Evolutionary conservation across 2,797 vertebrate genomes (phyloP), one percentile per base, ranked within the genome.

Genomic region (Sebastes ruberrimus): DNA sequence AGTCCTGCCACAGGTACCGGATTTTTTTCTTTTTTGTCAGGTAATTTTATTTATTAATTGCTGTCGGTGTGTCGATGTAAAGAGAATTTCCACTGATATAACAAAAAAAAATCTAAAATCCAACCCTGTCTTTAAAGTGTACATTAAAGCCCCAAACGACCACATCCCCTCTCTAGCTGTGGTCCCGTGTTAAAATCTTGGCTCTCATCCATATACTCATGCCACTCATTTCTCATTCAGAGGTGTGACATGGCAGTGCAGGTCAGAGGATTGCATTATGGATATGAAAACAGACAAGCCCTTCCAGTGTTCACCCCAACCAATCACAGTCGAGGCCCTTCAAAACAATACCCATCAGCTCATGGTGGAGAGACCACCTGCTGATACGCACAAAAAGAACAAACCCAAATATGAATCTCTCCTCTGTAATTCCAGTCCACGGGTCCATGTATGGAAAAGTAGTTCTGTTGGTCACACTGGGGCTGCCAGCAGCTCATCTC

Each of bases 401-500:
- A 81, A 84, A 52, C 7, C 13, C 25, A 42, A 83, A 76, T 53
- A 56, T 59, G 74, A 83, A 81, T 85, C 53, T 78, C 11, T 25
- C 42, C 79, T 30, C 46, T 7, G 20, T 53, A 38, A 32, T 67
- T 60, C 71, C 61, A 52, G 67, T 74, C 62, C 70, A 61, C 4
- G 28, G 59, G 32, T 80, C 85, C 76, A 59, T 88, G 78, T 84
- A 76, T 85, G 82, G 87, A 87, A 32, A 85, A 84, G 68, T 72
- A 59, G 80, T 74, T 81, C 56, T 71, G 71, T 28, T 77, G 78
- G 84, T 83, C 86, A 76, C 80, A 84, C 74, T 52, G 73, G 71
- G 65, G 69, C 46, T 75, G 72, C 82, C 78, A 86, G 66, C 56
- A 70, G 85, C 88, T 92, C 87, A 87, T 91, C 87, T 92, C 91